Conservation (phyloP, 2,888 invertebrate genomes). For the Megastigmus dorsalis region DNA sequence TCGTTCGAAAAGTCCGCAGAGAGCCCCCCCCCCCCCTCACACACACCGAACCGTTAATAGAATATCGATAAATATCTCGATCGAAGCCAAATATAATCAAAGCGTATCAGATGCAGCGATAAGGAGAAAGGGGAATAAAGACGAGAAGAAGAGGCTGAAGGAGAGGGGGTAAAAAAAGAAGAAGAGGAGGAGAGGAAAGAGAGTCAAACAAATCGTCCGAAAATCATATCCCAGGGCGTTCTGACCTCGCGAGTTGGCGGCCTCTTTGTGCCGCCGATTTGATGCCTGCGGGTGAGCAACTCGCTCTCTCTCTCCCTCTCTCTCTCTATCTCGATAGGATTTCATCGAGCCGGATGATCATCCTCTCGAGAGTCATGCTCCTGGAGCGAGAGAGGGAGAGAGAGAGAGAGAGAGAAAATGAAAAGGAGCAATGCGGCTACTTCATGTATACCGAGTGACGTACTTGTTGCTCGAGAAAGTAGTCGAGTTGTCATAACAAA, state of each 20-base stretch:
- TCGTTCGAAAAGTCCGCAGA: background rate
- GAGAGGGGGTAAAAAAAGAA: background rate
- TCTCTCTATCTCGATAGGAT: background rate
- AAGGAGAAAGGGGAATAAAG: background rate
- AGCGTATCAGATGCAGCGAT: conserved; percentile 17
- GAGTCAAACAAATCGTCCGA: conserved; percentile 31
- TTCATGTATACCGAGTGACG: background rate
- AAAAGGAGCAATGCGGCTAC: background rate
- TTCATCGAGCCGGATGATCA: conserved; percentile 11
- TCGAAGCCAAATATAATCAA: conserved; percentile 22
- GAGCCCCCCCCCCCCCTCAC: background rate
- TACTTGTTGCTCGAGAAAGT: background rate
- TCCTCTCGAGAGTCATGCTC: conserved; percentile 24
- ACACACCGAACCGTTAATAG: conserved; percentile 23
- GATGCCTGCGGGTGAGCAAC: conserved; percentile 60
- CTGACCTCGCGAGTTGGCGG: conserved; percentile 69
- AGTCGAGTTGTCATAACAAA: background rate
- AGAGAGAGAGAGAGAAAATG: conserved; percentile 1
- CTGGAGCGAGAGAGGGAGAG: background rate
- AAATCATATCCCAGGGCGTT: conserved; percentile 64
- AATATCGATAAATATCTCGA: conserved; percentile 41
- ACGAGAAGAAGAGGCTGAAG: background rate
- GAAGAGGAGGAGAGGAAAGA: background rate
- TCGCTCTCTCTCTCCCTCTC: background rate
- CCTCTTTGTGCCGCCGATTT: conserved; percentile 65